Percentiles rank a stretch among this genome's conserved stretches.
Evolutionary conservation across 2,113 vertebrate species (phyloP).

Genomic region (Pseudolaguvia tuberculata): DNA sequence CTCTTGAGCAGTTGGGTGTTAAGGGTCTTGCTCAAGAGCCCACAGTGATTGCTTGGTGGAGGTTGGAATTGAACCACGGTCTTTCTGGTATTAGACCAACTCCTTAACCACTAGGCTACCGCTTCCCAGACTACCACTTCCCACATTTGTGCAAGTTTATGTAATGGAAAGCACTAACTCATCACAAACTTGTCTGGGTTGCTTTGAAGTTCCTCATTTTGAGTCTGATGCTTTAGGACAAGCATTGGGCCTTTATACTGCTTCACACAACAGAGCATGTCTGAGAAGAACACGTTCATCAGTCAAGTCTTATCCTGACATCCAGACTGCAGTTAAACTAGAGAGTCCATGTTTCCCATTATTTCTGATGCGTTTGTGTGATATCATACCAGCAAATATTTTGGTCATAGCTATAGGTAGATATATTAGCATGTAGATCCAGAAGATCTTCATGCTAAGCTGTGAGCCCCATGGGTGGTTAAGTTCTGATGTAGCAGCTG

Average conservation of each 20-base stretch:
- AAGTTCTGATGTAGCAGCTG: not conserved
- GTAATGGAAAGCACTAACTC: not conserved
- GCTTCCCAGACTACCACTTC: no score
- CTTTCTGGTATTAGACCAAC: no score
- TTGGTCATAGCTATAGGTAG: not conserved
- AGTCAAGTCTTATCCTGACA: not conserved
- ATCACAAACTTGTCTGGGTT: not conserved
- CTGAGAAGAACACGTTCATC: not conserved
- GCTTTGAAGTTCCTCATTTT: not conserved
- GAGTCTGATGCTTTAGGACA: not conserved
- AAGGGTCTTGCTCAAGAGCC: no score
- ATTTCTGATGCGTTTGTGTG: no score
- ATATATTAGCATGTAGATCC: not conserved
- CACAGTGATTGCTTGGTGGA: no score
- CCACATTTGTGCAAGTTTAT: not conserved
- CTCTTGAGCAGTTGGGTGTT: no score
- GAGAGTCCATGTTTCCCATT: not conserved
- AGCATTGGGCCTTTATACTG: slow-evolving; percentile 5
- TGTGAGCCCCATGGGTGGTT: no score
- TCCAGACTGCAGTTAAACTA: not conserved
- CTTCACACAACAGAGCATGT: not conserved
- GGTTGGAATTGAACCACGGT: no score
- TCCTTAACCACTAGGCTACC: no score
- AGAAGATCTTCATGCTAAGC: not conserved
- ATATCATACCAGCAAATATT: no score